Base-by-base conservation (phyloP, 2,113 vertebrate genomes). In the Dipodomys ordii region DNA sequence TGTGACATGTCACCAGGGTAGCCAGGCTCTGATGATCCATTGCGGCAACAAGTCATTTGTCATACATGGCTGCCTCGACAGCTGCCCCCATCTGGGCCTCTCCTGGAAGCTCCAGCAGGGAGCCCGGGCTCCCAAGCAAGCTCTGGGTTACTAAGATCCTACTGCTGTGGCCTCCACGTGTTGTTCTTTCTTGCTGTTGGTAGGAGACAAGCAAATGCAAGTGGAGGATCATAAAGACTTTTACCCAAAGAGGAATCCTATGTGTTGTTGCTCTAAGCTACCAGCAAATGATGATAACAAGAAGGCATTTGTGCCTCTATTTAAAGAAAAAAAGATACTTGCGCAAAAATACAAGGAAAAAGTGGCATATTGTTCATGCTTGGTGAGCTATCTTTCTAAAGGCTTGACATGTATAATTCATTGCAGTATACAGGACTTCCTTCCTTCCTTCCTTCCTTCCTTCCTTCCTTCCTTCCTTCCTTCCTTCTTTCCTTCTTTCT, bases 21-120 rank as follows among this genome's bases (percentile, higher is more conserved):
- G 44, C 96, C 93, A 67, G 96, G 95, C 96, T 98, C 90, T 27
- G 97, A 93, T 98, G 98, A 98, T 98, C 96, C 98, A 98, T 97
- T 98, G 57, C 96, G 62, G 96, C 97, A 96, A 94, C 97, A 97
- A 98, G 97, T 95, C 97, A 53, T 98, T 97, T 87, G 97, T 90
- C 97, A 98, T 98, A 95, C 97, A 96, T 98, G 98, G 97, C 94
- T 30, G 74, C 94, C 97, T 96, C 83, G 92, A 96, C 97, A 97
- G 97, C 97, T 94, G 94, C 96, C 97, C 96, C 95, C 9, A 2
- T 0, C 30, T 84, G 76, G 83, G 94, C 89, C 97, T 86, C 89
- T 83, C 2, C 90, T 93, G 57, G 82, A 62, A 91, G 81, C 68
- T 83, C 2, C 95, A 73, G 94, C 91, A 28, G 95, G 96, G 88